These are phyloP conservation scores for Bryconaethiops microstoma DNA, from an alignment of 2,797 vertebrate genomes.

Conservation along the genomic window DNA sequence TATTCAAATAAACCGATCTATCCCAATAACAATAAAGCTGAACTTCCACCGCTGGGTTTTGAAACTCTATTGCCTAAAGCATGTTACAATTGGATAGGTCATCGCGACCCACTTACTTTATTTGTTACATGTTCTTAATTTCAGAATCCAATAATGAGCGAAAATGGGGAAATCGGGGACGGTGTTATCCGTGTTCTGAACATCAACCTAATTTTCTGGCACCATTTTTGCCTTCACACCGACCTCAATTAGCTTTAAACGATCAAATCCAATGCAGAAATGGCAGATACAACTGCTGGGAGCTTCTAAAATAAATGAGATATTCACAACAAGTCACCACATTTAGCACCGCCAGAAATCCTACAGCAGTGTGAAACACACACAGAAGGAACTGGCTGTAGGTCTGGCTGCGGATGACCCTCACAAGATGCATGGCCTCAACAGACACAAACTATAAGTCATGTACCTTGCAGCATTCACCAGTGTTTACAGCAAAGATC, in stretches of 20 bases:
- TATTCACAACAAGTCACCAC: neutral
- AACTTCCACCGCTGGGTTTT: slow-evolving; percentile 3
- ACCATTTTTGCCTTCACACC: neutral
- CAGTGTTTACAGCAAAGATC: neutral
- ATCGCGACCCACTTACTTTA: slow-evolving; percentile 50
- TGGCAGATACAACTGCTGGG: neutral
- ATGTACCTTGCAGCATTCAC: neutral
- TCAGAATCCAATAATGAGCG: slow-evolving; percentile 40
- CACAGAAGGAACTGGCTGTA: too few species aligned
- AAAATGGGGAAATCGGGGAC: slow-evolving; percentile 27
- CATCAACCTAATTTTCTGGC: slow-evolving; percentile 21
- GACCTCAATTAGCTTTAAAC: slow-evolving; percentile 38
- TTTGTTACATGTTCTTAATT: slow-evolving; percentile 50
- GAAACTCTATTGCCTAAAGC: slow-evolving; percentile 34
- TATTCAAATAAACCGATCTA: neutral
- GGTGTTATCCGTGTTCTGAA: slow-evolving; percentile 14
- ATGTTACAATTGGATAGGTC: slow-evolving; percentile 29
- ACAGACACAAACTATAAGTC: neutral
- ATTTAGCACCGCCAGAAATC: neutral
- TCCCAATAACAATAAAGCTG: slow-evolving; percentile 5
- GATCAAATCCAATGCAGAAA: slow-evolving; percentile 11
- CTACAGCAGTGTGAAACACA: neutral
- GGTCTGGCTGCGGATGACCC: too few species aligned
- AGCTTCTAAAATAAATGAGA: neutral
- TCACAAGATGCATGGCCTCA: too few species aligned